Base-by-base conservation (phyloP, 2,113 vertebrate genomes). In the Gymnobelideus leadbeateri region DNA sequence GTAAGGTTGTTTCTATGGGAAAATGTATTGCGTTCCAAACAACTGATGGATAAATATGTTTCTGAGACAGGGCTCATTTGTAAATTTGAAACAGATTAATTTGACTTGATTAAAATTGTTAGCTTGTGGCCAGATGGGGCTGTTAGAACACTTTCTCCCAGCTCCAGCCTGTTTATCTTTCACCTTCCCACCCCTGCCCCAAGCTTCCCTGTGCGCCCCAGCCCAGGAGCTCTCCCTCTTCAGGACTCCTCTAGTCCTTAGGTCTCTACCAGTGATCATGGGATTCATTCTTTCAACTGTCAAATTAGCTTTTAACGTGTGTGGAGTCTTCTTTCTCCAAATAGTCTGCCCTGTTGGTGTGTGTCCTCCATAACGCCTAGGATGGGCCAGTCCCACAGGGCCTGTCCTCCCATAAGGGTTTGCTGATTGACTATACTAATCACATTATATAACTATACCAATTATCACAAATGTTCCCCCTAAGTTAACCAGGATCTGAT, bases 131-230 rank as follows among this genome's bases (percentile, higher is more conserved):
- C 28, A 12, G 2, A 31, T 31, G 55, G 55, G 55, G 55, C 3
- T 9, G 1, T 57, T 28, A 11, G 25, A 8, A 61, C 31, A 51
- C 16, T 4, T 91, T 37, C 6, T 28, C 1, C 7, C 3, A 19
- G 0, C 7, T 21, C 90, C 0, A 16, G 28, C 25, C 24, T 52
- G 16, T 1, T 0, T 2, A 3, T 31, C 52, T 52, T 52, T 52
- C 52, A 52, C 16, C 47, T n/a, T n/a, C 0, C 7, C 5, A 21
- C 0, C 7, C 12, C 90, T 2, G 0, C 55, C 55, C 26, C 55
- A 28, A 26, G 26, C 24, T 9, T 61, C 55, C 55, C 55, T 12
- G 55, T 31, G 26, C 55, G 24, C 57, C 57, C 26, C 28, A 28
- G 55, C 55, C 55, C 55, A 52, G 1, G 0, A 3, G 25, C 2